A percentile compares a stretch with the other conserved stretches of the same genome.
phyloP scores from a whole-genome alignment of 2,888 invertebrate species.

The Rhingia rostrata region DNA sequence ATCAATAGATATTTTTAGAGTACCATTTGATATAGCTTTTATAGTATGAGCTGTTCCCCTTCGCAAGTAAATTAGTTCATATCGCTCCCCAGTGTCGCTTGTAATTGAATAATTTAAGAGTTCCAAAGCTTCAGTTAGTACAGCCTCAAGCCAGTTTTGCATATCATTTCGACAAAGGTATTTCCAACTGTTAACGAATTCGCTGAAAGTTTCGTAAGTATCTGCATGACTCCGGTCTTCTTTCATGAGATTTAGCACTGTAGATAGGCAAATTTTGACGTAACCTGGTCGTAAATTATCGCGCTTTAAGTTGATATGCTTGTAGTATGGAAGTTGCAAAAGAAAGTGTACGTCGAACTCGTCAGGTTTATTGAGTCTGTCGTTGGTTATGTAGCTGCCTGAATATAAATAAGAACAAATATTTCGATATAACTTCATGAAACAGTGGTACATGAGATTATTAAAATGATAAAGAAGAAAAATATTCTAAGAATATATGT shows the following conservation, averaged over 20 bases:
- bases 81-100: slow-evolving; percentile 12
- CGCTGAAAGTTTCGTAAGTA: neutral
- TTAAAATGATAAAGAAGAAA: too few species aligned
- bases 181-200: slow-evolving; percentile 21
- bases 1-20: slow-evolving; percentile 75
- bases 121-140: slow-evolving; percentile 34
- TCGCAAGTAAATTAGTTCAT: slow-evolving; percentile 65
- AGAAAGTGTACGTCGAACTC: slow-evolving; percentile 77
- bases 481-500: too few species aligned
- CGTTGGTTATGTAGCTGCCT: slow-evolving; percentile 76
- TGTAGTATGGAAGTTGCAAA: slow-evolving; percentile 69
- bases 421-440: neutral
- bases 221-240: slow-evolving; percentile 31
- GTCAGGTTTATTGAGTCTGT: slow-evolving; percentile 75
- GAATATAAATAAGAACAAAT: neutral
- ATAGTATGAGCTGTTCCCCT: slow-evolving; percentile 75
- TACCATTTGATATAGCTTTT: slow-evolving; percentile 53
- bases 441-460: too few species aligned
- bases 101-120: neutral
- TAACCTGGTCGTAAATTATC: slow-evolving; percentile 72
- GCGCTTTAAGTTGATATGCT: slow-evolving; percentile 30
- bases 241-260: slow-evolving; percentile 27
- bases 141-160: slow-evolving; percentile 76
- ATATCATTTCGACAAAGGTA: slow-evolving; percentile 75
- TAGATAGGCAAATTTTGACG: slow-evolving; percentile 74